Evolutionary conservation across 2,888 invertebrate genomes (phyloP).

Genomic region (Leptinotarsa haldemani): DNA sequence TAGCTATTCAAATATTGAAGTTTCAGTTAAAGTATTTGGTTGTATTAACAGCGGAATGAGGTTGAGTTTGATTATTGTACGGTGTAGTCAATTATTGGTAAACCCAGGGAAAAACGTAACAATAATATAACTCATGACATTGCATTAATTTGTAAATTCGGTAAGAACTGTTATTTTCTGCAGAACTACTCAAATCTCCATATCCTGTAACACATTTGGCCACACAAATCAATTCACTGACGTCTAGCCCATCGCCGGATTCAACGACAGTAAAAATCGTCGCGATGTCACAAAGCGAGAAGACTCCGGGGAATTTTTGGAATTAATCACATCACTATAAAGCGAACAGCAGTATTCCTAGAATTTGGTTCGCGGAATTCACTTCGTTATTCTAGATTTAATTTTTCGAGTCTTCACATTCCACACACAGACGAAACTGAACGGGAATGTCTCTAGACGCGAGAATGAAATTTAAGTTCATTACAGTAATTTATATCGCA

Average conservation of each 20-base stretch:
- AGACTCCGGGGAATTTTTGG: conserved; percentile 25
- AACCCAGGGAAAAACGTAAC: too few species aligned
- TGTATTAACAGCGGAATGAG: too few species aligned
- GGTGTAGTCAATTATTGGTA: too few species aligned
- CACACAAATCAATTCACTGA: conserved; percentile 21
- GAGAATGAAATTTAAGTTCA: neutral
- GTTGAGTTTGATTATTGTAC: too few species aligned
- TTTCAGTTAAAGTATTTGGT: too few species aligned
- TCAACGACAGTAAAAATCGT: neutral
- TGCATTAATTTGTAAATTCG: too few species aligned
- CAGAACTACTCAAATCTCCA: neutral
- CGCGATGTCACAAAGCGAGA: conserved; percentile 4
- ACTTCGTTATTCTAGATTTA: conserved; percentile 17
- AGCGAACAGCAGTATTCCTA: conserved; percentile 15
- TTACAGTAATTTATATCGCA: neutral
- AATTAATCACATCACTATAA: conserved; percentile 31
- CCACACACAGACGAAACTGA: neutral
- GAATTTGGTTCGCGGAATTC: conserved; percentile 15
- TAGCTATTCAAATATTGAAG: too few species aligned
- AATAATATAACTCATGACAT: too few species aligned
- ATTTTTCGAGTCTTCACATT: conserved; percentile 10
- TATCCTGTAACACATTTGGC: neutral
- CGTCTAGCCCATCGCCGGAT: conserved; percentile 25
- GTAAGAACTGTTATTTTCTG: too few species aligned
- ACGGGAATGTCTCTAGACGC: neutral